These are phyloP conservation scores for Drosophila tsacasi DNA, from an alignment of 1,140 invertebrate genomes.

Conservation along the genomic window DNA sequence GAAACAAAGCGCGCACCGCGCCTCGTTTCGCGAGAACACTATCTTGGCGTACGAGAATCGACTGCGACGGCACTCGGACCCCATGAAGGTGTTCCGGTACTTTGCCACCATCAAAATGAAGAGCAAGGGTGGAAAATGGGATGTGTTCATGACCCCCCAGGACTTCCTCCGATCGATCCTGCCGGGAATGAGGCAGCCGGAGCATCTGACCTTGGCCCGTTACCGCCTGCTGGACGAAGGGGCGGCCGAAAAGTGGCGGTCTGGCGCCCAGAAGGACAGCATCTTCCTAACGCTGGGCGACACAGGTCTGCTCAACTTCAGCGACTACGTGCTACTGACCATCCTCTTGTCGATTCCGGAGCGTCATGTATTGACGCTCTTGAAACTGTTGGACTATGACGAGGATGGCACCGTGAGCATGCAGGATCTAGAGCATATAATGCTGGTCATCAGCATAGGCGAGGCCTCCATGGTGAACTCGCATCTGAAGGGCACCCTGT, in stretches of 20 bases:
- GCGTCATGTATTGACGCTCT: conserved; percentile 33
- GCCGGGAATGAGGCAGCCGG: conserved; percentile 42
- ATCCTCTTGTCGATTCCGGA: conserved; percentile 48
- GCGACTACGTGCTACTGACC: conserved; percentile 50
- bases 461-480: conserved; percentile 11
- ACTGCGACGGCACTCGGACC: conserved; percentile 32
- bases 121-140: conserved; percentile 19
- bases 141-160: conserved; percentile 57
- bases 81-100: conserved; percentile 56
- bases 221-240: conserved; percentile 26
- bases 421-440: conserved; percentile 8
- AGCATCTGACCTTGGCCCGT: conserved; percentile 23
- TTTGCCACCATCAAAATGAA: conserved; percentile 60
- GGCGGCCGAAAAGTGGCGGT: not conserved
- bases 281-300: conserved; percentile 39
- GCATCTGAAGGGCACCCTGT: conserved; percentile 27
- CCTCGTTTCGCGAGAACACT: conserved; percentile 40
- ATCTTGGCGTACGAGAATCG: conserved; percentile 65
- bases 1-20: conserved; percentile 9
- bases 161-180: conserved; percentile 59
- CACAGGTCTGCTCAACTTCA: conserved; percentile 32
- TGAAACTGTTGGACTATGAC: conserved; percentile 41
- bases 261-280: conserved; percentile 14
- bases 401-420: conserved; percentile 24
- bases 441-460: conserved; percentile 7